phyloP scores from a whole-genome alignment of 2,797 vertebrate genomes.

The Brotula barbata region DNA sequence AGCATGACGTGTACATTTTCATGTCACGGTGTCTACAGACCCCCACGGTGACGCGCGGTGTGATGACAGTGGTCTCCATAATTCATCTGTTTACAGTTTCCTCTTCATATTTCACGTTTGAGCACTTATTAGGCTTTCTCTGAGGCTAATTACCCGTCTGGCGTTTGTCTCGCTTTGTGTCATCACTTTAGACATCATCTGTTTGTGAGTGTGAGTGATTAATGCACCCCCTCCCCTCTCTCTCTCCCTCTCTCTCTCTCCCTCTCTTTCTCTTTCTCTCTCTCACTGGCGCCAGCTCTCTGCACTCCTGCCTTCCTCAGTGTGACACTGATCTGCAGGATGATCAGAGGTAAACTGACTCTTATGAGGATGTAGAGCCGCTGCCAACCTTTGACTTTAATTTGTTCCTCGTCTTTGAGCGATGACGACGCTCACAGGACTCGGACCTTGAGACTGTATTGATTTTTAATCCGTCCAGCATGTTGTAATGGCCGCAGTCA shows the following conservation, averaged over 20 bases:
- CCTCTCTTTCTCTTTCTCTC: conserved; percentile 32
- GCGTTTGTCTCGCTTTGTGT: conserved; percentile 27
- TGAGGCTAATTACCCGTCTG: conserved; percentile 39
- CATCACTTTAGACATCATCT: no score
- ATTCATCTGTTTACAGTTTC: neutral
- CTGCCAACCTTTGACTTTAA: conserved; percentile 38
- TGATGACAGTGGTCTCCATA: no score
- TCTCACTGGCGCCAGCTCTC: conserved; percentile 65
- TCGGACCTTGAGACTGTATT: conserved; percentile 42
- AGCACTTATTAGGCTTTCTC: conserved; percentile 40
- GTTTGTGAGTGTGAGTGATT: no score
- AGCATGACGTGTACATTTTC: no score
- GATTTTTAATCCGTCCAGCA: conserved; percentile 40
- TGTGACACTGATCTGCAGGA: conserved; percentile 66
- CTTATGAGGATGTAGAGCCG: conserved; percentile 54
- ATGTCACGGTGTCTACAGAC: no score
- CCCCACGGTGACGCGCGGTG: no score
- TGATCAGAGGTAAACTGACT: conserved; percentile 50
- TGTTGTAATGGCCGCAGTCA: conserved; percentile 48
- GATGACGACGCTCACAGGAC: conserved; percentile 8
- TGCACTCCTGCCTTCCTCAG: conserved; percentile 42
- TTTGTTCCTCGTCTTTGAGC: conserved; percentile 41
- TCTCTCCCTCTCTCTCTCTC: conserved; percentile 34
- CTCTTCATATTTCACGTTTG: conserved; percentile 19
- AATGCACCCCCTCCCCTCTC: conserved; percentile 38